Conservation (phyloP, 1,140 invertebrate genomes). For the Epicauta chinensis region DNA sequence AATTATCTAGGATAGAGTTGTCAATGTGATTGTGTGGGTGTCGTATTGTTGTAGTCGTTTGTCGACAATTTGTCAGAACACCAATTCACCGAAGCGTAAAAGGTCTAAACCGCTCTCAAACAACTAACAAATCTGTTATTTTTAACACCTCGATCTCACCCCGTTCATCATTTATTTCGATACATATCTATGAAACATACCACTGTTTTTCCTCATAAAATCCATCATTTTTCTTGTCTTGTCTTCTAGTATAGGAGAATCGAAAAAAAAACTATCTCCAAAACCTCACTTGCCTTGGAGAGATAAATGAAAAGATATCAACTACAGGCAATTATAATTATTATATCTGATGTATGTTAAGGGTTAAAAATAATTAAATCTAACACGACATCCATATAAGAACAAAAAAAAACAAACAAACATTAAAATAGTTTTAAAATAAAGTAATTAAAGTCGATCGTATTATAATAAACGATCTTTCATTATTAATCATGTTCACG, state of each 20-base stretch:
- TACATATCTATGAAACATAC: conserved; percentile 20
- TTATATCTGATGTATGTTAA: too few species aligned
- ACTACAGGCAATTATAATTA: too few species aligned
- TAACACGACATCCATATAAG: not conserved
- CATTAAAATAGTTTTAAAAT: not conserved
- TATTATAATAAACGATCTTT: not conserved
- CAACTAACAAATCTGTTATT: conserved; percentile 25
- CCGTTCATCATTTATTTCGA: conserved; percentile 17
- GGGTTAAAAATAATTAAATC: not conserved
- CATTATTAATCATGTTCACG: too few species aligned
- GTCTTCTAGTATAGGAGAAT: not conserved
- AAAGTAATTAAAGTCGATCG: conserved; percentile 15
- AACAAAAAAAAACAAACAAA: not conserved
- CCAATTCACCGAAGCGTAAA: conserved; percentile 5
- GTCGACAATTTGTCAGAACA: conserved; percentile 5
- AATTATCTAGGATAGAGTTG: too few species aligned
- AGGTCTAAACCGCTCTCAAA: not conserved
- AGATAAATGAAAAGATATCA: too few species aligned
- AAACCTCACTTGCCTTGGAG: too few species aligned
- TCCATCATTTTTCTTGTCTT: conserved; percentile 12
- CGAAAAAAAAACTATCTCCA: too few species aligned
- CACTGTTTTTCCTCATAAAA: conserved; percentile 10
- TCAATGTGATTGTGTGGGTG: not conserved
- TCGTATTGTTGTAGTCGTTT: conserved; percentile 5
- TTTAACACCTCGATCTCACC: conserved; percentile 23